These are phyloP conservation scores for Molothrus aeneus DNA, from an alignment of 2,797 vertebrate genomes.

Conservation along the genomic window DNA sequence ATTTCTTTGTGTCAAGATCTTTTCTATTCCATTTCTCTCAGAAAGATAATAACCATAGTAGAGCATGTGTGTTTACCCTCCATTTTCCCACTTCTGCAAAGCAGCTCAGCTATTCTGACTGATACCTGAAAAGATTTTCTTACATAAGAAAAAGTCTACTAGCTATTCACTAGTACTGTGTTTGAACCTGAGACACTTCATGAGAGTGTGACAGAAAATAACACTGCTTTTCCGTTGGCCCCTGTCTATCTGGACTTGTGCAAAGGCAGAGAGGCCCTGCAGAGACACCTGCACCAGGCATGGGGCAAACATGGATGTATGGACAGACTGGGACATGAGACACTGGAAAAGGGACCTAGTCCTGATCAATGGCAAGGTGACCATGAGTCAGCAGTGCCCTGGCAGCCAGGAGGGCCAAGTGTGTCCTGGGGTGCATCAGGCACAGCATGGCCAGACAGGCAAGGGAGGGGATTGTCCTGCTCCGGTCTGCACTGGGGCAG, in stretches of 20 bases:
- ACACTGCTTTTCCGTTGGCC: background rate
- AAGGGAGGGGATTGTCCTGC: background rate
- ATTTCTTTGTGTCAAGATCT: background rate
- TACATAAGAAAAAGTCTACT: background rate
- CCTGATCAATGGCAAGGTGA: fast-evolving
- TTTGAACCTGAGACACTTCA: background rate
- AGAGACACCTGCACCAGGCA: background rate
- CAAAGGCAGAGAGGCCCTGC: background rate
- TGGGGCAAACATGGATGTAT: background rate
- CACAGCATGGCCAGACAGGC: fast-evolving
- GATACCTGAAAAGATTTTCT: background rate
- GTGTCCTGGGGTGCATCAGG: fast-evolving
- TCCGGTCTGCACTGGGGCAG: fast-evolving
- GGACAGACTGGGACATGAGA: background rate
- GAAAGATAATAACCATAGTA: background rate
- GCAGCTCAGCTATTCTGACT: background rate
- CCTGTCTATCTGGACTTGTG: background rate
- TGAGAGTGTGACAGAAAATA: background rate
- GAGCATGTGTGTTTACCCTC: background rate
- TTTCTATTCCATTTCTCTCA: background rate
- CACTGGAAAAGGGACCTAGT: background rate
- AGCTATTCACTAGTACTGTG: background rate
- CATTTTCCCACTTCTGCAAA: fast-evolving
- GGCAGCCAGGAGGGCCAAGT: fast-evolving
- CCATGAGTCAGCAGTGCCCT: background rate